Evolutionary conservation across 1,140 invertebrate species (phyloP), one percentile per base, ranked within the genome.

Genomic region (Neodiprion pinetum): DNA sequence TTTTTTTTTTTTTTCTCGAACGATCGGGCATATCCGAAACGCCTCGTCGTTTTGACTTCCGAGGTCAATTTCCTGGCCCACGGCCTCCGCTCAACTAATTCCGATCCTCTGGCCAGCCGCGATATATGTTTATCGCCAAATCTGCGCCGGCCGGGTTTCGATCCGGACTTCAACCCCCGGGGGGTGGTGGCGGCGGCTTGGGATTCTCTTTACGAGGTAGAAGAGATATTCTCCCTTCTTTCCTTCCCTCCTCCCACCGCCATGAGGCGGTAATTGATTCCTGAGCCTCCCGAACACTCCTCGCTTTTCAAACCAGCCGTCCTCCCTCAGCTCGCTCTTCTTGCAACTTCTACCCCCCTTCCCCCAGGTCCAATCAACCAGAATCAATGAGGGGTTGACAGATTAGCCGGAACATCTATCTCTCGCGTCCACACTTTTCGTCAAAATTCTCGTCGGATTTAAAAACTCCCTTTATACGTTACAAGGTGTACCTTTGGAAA

Each of bases 341-440:
- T 65, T 65, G 61, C 61, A 7, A 40, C 28, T 40, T 40, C 11
- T 47, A 7, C 21, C 40, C 11, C 21, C 67, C 10, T 23, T 14
- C 40, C 11, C 21, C 67, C 10, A 23, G 11, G 67, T 69, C 12
- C 67, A 69, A 47, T 21, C 8, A 69, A 14, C 7, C 67, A 21
- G 23, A 69, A 14, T 11, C 14, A 69, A 69, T 69, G 67, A 69
- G 67, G 67, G 67, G 67, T 69, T 69, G 67, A 69, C 67, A 21
- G 67, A 69, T 47, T 7, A 40, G 28, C 28, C 28, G 1, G 0
- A 21, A 14, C 21, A 61, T 61, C 11, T 61, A 69, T 69, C 67
- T 11, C 11, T 69, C 23, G 12, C 23, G 67, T 17, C 67, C 67
- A 69, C 67, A 69, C 67, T 21, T 69, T 23, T 17, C 67, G 5